These are phyloP conservation scores for Bombycilla garrulus DNA, from an alignment of 2,113 vertebrate genomes.

Conservation along the genomic window DNA sequence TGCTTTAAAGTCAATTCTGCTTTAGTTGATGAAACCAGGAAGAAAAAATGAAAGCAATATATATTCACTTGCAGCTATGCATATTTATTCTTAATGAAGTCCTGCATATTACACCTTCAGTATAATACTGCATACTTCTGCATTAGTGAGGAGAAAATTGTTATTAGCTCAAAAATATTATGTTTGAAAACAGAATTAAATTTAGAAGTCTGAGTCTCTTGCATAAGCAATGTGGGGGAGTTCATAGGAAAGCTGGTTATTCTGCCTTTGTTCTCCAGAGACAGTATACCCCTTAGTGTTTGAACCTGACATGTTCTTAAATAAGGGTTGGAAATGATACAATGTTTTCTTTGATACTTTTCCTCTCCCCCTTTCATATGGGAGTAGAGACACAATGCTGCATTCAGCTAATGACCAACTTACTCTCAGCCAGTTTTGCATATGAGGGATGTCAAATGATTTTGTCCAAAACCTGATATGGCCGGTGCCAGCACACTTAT, in stretches of 20 bases:
- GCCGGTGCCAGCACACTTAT: background rate
- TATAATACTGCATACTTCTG: background rate
- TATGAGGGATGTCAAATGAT: background rate
- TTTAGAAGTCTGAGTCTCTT: background rate
- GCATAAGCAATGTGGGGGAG: background rate
- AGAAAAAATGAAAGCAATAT: background rate
- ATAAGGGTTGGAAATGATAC: background rate
- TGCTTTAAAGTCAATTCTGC: background rate
- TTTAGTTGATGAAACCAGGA: background rate
- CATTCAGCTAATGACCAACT: background rate
- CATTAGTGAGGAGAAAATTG: background rate
- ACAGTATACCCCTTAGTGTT: background rate
- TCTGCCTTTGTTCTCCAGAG: background rate
- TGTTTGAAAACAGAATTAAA: background rate
- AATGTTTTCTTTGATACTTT: background rate
- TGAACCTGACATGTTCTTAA: background rate
- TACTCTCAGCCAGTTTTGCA: background rate
- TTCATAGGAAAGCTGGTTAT: background rate
- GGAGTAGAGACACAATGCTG: background rate
- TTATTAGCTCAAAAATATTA: background rate
- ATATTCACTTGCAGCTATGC: background rate
- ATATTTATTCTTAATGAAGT: background rate
- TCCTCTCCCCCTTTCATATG: background rate
- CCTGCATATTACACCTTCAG: background rate
- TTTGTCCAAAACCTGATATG: background rate